These are phyloP conservation scores for Hemicordylus capensis DNA, from an alignment of 2,113 vertebrate species.

Conservation along the genomic window DNA sequence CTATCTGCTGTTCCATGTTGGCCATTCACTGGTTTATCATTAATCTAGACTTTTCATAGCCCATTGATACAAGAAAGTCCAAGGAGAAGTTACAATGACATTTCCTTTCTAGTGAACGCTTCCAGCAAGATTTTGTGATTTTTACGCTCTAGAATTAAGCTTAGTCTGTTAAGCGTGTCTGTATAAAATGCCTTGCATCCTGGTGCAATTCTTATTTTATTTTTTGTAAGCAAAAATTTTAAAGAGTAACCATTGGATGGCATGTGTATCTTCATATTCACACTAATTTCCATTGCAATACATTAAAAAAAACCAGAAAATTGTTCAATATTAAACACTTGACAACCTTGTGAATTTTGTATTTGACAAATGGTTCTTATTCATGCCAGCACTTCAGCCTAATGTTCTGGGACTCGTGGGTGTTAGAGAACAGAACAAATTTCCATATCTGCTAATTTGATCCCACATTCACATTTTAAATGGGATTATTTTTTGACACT, in stretches of 20 bases:
- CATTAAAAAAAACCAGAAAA: neutral
- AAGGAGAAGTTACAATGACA: no score
- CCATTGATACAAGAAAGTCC: no score
- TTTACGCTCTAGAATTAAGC: neutral
- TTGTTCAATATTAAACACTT: constrained; percentile 66
- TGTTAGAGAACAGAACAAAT: constrained; percentile 76
- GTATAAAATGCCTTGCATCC: no score
- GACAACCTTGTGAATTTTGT: constrained; percentile 65
- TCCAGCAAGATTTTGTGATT: no score
- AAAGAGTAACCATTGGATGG: neutral
- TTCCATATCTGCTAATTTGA: constrained; percentile 75
- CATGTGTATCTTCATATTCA: neutral
- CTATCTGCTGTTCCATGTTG: no score
- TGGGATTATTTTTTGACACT: constrained; percentile 64
- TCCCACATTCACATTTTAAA: constrained; percentile 75
- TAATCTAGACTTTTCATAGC: no score
- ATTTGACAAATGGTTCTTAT: constrained; percentile 73
- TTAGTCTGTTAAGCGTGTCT: neutral
- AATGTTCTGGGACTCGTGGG: constrained; percentile 71
- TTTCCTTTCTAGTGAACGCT: no score
- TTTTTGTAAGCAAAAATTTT: neutral
- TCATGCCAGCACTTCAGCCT: constrained; percentile 68
- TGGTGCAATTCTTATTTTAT: no score
- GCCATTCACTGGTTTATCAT: no score
- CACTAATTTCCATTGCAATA: neutral